Evolutionary conservation across 2,888 invertebrate species (phyloP).

Genomic region (Idaea straminata): DNA sequence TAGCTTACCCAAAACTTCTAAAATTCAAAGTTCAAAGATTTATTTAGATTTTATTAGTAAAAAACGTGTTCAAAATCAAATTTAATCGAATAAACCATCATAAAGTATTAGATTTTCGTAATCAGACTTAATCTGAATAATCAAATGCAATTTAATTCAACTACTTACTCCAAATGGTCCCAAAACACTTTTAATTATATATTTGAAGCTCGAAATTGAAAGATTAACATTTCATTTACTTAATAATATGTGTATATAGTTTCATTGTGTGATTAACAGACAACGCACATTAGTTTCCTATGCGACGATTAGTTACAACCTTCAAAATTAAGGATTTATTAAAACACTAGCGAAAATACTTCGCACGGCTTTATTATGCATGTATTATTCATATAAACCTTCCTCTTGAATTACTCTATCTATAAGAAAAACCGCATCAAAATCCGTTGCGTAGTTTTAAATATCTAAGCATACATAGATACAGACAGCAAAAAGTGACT

Average conservation of each 20-base stretch:
- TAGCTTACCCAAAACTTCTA: background rate
- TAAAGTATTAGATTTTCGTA: background rate
- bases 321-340: too few species aligned
- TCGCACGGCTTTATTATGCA: too few species aligned
- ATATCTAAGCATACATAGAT: too few species aligned
- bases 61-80: background rate
- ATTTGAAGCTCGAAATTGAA: background rate
- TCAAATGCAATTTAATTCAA: background rate
- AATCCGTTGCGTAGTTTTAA: too few species aligned
- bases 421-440: too few species aligned
- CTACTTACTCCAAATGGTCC: background rate
- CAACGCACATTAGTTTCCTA: background rate
- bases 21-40: background rate
- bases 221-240: background rate
- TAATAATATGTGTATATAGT: background rate
- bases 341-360: too few species aligned
- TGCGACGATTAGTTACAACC: background rate
- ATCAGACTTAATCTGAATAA: slow-evolving; percentile 6
- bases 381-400: too few species aligned
- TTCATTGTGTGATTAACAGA: background rate
- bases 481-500: too few species aligned
- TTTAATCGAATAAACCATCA: background rate
- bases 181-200: background rate
- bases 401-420: too few species aligned
- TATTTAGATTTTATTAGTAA: background rate